phyloP scores from a whole-genome alignment of 2,113 vertebrate genomes.

The Callorhinus ursinus region DNA sequence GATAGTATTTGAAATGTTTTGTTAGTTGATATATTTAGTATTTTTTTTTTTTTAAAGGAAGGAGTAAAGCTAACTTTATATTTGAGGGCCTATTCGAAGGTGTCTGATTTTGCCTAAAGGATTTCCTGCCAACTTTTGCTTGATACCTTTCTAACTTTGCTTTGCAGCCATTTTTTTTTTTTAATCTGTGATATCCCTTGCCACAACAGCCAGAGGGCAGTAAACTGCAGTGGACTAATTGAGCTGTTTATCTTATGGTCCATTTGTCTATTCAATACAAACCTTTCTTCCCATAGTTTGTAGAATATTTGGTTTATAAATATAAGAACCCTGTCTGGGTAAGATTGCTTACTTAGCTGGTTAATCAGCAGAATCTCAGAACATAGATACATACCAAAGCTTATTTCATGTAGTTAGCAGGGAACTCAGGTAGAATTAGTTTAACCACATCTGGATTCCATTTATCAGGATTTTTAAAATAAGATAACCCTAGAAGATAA shows the following conservation, averaged over 20 bases:
- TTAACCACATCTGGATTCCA: background rate
- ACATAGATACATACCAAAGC: conserved; percentile 18
- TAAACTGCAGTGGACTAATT: conserved; percentile 47
- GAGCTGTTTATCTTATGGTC: background rate
- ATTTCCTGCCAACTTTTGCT: conserved; percentile 36
- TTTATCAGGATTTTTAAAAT: conserved; percentile 79
- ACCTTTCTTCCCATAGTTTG: background rate
- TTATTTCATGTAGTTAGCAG: conserved; percentile 70
- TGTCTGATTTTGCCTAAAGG: background rate
- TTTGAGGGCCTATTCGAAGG: conserved; percentile 32
- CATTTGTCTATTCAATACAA: conserved; percentile 8
- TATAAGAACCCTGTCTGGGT: background rate
- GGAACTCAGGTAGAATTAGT: conserved; percentile 76
- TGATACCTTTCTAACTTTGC: background rate
- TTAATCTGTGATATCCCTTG: conserved; percentile 21
- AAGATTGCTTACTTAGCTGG: conserved; percentile 61
- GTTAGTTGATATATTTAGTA: conserved; percentile 7
- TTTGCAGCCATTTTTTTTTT: background rate
- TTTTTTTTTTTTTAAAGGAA: conserved; percentile 33
- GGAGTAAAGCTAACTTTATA: background rate
- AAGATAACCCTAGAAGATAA: conserved; percentile 77
- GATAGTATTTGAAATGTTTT: conserved; percentile 36
- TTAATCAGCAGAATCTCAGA: conserved; percentile 69
- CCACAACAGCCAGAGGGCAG: conserved; percentile 61
- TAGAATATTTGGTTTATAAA: conserved; percentile 30